Base-by-base conservation (phyloP, 2,888 invertebrate genomes). In the Xestia ashworthii region DNA sequence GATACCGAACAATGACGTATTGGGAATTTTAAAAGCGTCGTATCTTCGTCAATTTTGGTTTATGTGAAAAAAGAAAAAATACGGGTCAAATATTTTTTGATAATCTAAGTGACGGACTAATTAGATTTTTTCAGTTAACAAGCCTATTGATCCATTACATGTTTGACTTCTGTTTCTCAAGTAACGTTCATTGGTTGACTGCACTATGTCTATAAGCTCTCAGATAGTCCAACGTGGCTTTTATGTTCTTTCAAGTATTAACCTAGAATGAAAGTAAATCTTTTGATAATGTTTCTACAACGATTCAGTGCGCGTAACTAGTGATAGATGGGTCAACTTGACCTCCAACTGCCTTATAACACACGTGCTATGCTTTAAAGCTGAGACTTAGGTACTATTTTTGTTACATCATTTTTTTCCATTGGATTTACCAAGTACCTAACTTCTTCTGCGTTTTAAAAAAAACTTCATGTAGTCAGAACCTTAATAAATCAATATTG, bases 301-400 rank as follows among this genome's bases (percentile, higher is more conserved):
- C 38, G 22, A 80, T 80, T 79, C 80, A 65, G 32, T 22, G 14
- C 41, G 65, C 65, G 80, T 80, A 69, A 12, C 58, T 11, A 32
- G 58, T 69, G 58, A 79, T 74, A n/a, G 50, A 80, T 77, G 12
- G 50, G 8, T 25, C 14, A n/a, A 25, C 19, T 41, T 72, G 16
- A 73, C 50, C 50, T 62, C 48, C 48, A 25, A 0, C 11, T 58
- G 25, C 25, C 58, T 55, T n/a, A 3, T 32, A 32, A 6, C 16
- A 64, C 41, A 48, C 25, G 71, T 53, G 60, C 14, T 14, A 9
- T 62, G 32, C 67, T 16, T 60, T 32, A 60, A 58, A 32, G 16
- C 60, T 8, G 16, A 8, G 16, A 25, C 25, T 25, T 25, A 32
- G 1, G 32, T 32, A 16, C 32, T 16, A 32, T 32, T 32, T 60